Percentiles rank a stretch among this genome's conserved stretches.
Conservation (phyloP, 2,888 invertebrate genomes). For the Epinotia demarniana region DNA sequence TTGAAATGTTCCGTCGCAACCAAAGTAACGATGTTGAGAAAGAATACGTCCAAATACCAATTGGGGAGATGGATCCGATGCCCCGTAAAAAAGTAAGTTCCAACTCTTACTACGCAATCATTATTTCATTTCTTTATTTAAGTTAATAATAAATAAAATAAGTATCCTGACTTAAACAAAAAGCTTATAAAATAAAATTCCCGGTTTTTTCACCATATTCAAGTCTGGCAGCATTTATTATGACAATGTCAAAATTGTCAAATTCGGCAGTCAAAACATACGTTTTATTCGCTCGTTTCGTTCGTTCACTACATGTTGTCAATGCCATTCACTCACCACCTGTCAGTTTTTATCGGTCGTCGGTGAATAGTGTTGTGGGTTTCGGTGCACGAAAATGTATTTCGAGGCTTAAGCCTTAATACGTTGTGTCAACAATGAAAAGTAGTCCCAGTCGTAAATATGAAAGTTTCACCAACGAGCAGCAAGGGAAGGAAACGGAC, state of each 20-base stretch:
- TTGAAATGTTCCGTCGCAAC: slow-evolving; percentile 72
- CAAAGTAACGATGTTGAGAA: slow-evolving; percentile 59
- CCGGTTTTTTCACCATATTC: not conserved
- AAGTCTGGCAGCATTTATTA: slow-evolving; percentile 6
- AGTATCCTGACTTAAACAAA: not conserved
- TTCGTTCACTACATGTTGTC: slow-evolving; percentile 14
- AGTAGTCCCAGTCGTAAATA: slow-evolving; percentile 81
- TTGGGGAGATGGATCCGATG: slow-evolving; percentile 60
- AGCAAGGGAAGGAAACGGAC: slow-evolving; percentile 78
- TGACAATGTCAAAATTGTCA: slow-evolving; percentile 1
- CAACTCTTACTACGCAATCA: not conserved
- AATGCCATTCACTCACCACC: slow-evolving; percentile 33
- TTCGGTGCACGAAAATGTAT: slow-evolving; percentile 71
- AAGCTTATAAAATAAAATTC: not conserved
- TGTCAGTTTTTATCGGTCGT: slow-evolving; percentile 60
- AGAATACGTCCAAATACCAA: slow-evolving; percentile 63
- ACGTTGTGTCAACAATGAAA: slow-evolving; percentile 80
- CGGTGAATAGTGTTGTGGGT: slow-evolving; percentile 66
- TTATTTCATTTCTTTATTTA: not conserved
- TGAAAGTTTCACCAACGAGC: slow-evolving; percentile 79
- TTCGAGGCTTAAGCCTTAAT: slow-evolving; percentile 70
- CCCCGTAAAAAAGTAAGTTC: slow-evolving; percentile 55
- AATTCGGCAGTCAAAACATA: not conserved
- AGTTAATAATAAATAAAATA: too few relatives aligned
- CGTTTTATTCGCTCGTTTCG: not conserved